A percentile compares a stretch with the other conserved stretches of the same genome.
Conservation (phyloP, 2,888 invertebrate genomes). For the Iphiclides podalirius region DNA sequence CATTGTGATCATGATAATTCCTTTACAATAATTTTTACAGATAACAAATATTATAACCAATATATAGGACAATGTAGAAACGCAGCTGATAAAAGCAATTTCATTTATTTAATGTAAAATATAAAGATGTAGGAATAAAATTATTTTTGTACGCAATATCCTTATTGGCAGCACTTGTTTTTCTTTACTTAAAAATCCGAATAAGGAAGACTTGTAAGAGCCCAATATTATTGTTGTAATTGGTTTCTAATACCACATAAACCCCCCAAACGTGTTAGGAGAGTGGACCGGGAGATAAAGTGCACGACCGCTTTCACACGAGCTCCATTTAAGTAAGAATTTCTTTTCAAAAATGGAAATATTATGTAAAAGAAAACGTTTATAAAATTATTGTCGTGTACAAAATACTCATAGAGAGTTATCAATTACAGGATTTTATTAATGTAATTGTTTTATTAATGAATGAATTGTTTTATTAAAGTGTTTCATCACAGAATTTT, state of each 20-base stretch:
- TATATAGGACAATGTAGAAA: too few species aligned
- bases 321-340: slow-evolving; percentile 26
- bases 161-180: slow-evolving; percentile 4
- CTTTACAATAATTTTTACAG: too few species aligned
- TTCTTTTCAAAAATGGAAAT: slow-evolving; percentile 28
- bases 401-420: too few species aligned
- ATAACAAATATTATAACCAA: too few species aligned
- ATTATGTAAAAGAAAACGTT: not conserved
- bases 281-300: slow-evolving; percentile 76
- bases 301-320: slow-evolving; percentile 45
- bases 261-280: slow-evolving; percentile 78
- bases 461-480: too few species aligned
- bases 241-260: slow-evolving; percentile 80
- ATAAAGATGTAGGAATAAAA: too few species aligned
- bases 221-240: slow-evolving; percentile 71
- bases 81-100: too few species aligned
- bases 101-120: too few species aligned
- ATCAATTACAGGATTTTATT: too few species aligned
- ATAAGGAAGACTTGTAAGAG: slow-evolving; percentile 37
- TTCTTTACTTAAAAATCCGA: slow-evolving; percentile 8
- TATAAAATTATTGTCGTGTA: not conserved
- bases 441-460: too few species aligned
- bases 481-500: too few species aligned
- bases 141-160: not conserved
- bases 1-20: too few species aligned